These are phyloP conservation scores for Halocynthia roretzi DNA, from an alignment of 23 tunicate species.

Conservation along the genomic window DNA sequence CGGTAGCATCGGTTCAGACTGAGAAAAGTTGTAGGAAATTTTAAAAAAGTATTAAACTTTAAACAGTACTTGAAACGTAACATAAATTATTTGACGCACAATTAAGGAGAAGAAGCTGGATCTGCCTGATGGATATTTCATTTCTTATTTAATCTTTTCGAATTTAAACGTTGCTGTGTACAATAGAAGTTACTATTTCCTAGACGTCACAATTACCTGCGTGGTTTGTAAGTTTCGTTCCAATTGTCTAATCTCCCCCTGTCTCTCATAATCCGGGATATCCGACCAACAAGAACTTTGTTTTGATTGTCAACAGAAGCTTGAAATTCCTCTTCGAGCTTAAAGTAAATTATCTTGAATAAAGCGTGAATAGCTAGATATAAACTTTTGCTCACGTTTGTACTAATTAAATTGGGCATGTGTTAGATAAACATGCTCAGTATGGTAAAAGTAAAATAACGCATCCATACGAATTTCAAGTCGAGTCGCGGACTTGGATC, in stretches of 20 bases:
- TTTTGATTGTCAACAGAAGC: conserved; percentile 13
- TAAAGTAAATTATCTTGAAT: not conserved
- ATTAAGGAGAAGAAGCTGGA: not conserved
- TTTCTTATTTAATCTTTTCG: no score
- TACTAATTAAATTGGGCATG: no score
- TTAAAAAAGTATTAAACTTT: not conserved
- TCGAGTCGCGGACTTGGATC: no score
- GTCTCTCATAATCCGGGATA: conserved; percentile 30
- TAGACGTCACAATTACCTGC: not conserved
- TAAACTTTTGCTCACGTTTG: no score
- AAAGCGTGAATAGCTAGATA: no score
- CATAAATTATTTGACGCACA: not conserved
- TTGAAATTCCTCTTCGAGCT: conserved; percentile 25
- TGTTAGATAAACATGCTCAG: no score
- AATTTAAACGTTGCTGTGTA: not conserved
- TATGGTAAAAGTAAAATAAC: no score
- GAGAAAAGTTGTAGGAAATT: not conserved
- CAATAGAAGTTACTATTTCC: not conserved
- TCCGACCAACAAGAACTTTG: conserved; percentile 22
- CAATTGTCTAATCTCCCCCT: conserved; percentile 20
- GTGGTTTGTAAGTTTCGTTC: conserved; percentile 29
- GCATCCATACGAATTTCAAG: no score
- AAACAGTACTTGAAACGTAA: not conserved
- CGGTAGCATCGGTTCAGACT: conserved; percentile 15
- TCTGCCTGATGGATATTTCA: not conserved